These are phyloP conservation scores for Leucophenga varia DNA, from an alignment of 1,140 invertebrate species.

Conservation along the genomic window DNA sequence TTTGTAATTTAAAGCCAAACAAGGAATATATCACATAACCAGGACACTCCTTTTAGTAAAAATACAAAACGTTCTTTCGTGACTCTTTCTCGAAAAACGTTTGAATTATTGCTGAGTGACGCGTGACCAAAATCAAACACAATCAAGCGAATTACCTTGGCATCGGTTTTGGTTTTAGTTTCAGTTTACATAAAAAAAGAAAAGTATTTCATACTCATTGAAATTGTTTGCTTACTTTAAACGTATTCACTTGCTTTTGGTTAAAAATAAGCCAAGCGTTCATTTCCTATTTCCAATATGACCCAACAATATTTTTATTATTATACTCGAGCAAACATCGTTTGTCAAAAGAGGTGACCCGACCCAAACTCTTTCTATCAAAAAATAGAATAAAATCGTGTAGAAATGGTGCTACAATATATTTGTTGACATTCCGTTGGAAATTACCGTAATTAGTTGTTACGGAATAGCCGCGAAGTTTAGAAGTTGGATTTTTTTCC, in stretches of 20 bases:
- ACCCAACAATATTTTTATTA: conserved; percentile 1
- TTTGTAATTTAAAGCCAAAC: too few species aligned
- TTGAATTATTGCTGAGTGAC: conserved; percentile 32
- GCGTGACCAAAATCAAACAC: conserved; percentile 39
- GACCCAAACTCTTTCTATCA: conserved; percentile 14
- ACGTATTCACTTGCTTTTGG: conserved; percentile 25
- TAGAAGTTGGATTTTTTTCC: too few species aligned
- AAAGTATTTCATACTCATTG: too few species aligned
- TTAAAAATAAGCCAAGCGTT: conserved; percentile 45
- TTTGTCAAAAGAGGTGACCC: conserved; percentile 45
- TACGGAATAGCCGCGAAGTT: conserved; percentile 44
- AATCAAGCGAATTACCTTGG: conserved; percentile 52
- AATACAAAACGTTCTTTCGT: too few species aligned
- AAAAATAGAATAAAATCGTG: conserved; percentile 28
- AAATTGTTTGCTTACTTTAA: conserved; percentile 23
- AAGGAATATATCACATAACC: too few species aligned
- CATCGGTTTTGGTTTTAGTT: too few species aligned
- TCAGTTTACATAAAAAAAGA: too few species aligned
- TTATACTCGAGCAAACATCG: conserved; percentile 37
- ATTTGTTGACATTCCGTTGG: conserved; percentile 49
- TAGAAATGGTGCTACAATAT: conserved; percentile 49
- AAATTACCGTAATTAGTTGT: conserved; percentile 53
- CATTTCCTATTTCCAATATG: neutral
- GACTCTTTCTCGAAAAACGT: too few species aligned
- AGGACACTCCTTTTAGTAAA: too few species aligned